A percentile compares a stretch with the other conserved stretches of the same genome.
Conservation (phyloP, 2,888 invertebrate species). For the Phorcus lineatus region DNA sequence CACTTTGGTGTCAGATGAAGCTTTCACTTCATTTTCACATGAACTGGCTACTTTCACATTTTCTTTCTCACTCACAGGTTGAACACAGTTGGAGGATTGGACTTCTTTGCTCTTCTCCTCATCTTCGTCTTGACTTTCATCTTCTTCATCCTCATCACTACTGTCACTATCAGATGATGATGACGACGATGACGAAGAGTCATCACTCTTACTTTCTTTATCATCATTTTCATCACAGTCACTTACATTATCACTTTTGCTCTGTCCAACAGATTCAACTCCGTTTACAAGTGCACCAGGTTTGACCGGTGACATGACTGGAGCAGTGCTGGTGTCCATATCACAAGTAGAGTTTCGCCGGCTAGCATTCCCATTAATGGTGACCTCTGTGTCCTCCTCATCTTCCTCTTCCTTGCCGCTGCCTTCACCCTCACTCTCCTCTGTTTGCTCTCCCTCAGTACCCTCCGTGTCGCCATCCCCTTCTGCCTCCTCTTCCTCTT, state of each 20-base stretch:
- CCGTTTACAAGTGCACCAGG: neutral
- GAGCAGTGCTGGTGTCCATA: constrained; percentile 26
- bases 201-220: constrained; percentile 26
- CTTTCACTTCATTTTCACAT: neutral
- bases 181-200: constrained; percentile 30
- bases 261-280: constrained; percentile 27
- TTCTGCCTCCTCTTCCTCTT: constrained; percentile 28
- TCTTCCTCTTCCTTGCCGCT: neutral
- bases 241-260: constrained; percentile 35
- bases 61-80: neutral
- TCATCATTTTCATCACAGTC: constrained; percentile 29
- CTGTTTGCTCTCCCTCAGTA: neutral
- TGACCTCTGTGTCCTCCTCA: neutral
- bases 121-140: constrained; percentile 34
- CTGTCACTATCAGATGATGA: constrained; percentile 35
- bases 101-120: constrained; percentile 31
- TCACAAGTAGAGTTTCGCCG: neutral
- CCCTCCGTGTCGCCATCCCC: constrained; percentile 5
- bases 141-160: constrained; percentile 41
- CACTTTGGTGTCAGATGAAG: neutral
- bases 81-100: neutral
- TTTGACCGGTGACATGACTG: neutral
- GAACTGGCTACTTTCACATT: neutral
- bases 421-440: neutral
- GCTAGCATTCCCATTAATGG: neutral